A percentile compares a stretch with the other conserved stretches of the same genome.
phyloP scores from a whole-genome alignment of 2,113 vertebrate species.

The Galemys pyrenaicus region DNA sequence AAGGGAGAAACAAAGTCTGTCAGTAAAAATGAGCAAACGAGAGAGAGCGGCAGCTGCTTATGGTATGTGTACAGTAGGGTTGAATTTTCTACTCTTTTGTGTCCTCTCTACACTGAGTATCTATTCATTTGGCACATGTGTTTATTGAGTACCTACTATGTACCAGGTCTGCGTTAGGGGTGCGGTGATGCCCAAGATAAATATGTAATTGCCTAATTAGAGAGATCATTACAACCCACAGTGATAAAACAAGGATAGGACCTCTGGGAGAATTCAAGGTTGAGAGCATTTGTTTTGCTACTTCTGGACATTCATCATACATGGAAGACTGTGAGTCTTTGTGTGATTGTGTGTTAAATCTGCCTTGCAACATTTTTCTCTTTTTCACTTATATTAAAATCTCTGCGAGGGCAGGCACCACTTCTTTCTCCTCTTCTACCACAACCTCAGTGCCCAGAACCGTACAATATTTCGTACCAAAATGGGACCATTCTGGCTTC shows the following conservation, averaged over 20 bases:
- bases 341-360: not conserved
- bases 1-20: not conserved
- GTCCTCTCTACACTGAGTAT: not conserved
- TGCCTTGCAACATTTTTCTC: not conserved
- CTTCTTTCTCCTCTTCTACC: too few species aligned
- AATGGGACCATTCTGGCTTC: not conserved
- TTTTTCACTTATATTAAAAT: not conserved
- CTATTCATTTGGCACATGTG: not conserved
- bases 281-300: too few species aligned
- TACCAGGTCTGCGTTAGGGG: not conserved
- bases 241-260: not conserved
- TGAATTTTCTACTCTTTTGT: not conserved
- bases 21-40: not conserved
- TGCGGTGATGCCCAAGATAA: not conserved
- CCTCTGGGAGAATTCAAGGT: accelerated
- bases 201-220: not conserved
- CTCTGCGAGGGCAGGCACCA: not conserved
- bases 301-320: accelerated
- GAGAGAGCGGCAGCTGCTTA: too few species aligned
- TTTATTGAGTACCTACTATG: not conserved
- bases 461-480: accelerated
- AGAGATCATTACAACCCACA: accelerated
- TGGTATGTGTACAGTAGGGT: not conserved
- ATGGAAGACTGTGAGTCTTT: not conserved
- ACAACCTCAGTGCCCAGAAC: not conserved